Base-by-base conservation (phyloP, 2,797 vertebrate genomes). In the Trichosurus vulpecula region DNA sequence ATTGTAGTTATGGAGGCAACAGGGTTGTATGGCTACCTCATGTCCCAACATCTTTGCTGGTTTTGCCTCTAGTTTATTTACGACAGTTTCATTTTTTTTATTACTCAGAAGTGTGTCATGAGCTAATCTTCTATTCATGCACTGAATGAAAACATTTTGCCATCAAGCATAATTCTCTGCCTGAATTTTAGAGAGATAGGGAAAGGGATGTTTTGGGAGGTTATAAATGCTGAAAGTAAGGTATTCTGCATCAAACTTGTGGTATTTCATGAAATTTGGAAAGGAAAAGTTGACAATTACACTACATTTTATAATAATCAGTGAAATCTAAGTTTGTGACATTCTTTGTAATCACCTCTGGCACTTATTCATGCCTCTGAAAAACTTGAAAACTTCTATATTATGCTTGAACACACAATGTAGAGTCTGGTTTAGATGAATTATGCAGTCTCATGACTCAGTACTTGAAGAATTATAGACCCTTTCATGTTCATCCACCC, bases 321-420 rank as follows among this genome's bases (percentile, higher is more conserved):
- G 35, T n/a, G 31, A 66, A 66, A n/a, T 66, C 61, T 66, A 31
- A n/a, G 13, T 66, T 66, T 66, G 61, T 2, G 4, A 19, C 35
- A 1, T 96, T 61, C 41, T 90, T 92, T 96, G n/a, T 95, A 92
- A 92, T 93, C 95, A 94, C 9, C 29, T 2, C 61, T 91, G 94
- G 41, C 90, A 74, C 91, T 93, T 94, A 89, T 95, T 19, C 52
- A 97, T 96, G 96, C 41, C 91, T 96, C 96, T 94, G 93, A 90
- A 94, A 94, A 96, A 96, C 53, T 66, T 54, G 90, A 3, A 95
- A 2, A 91, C 74, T 92, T n/a, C 95, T 96, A 95, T 95, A 94
- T 97, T 97, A 95, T 95, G 91, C 94, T 54, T 94, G 94, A 90
- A 97, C 90, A 97, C 66, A 95, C 91, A 97, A 91, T 92, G 54